Evolutionary conservation across 2,888 invertebrate species (phyloP), one percentile per base, ranked within the genome.

Genomic region (Crematogaster levior): DNA sequence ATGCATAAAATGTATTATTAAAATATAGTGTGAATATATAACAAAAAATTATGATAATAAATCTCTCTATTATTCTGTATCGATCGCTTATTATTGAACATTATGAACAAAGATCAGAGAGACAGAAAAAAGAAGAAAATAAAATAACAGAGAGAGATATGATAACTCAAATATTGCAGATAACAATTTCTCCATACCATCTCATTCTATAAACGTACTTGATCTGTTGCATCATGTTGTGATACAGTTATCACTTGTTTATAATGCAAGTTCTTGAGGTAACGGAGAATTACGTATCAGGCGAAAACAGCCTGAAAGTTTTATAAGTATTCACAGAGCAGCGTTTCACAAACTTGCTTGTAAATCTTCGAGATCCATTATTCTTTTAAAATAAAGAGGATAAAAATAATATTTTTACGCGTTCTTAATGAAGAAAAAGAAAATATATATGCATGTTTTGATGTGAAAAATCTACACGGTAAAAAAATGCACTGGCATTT

Each of bases 251-350:
- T 88, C 84, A 75, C 66, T 82, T 88, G 84, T 91, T 91, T 91
- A 91, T 85, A 88, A 86, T 63, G 84, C 48, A 74, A 18, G 12
- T 1, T 85, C 85, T 80, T 70, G 68, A 83, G 83, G 72, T 87
- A 89, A 88, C 89, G 87, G 90, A 91, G 90, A 93, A 93, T 92
- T 90, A 92, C 90, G 91, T 92, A 93, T 93, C 92, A 92, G 90
- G 89, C 88, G n/a, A 81, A 85, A 61, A 81, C 72, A 73, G 56
- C 79, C 65, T 83, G 82, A 86, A 85, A 88, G 46, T 86, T 86
- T 88, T 85, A 88, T n/a, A n/a, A n/a, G n/a, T 86, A 68, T 51
- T 51, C 70, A 10, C 56, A 66, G 84, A 43, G 30, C 12, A 74
- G 24, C 15, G 34, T 58, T 60, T 46, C 46, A 46, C 30, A 60